Evolutionary conservation across 2,888 invertebrate species (phyloP), one percentile per base, ranked within the genome.

Genomic region (Phortica okadai): DNA sequence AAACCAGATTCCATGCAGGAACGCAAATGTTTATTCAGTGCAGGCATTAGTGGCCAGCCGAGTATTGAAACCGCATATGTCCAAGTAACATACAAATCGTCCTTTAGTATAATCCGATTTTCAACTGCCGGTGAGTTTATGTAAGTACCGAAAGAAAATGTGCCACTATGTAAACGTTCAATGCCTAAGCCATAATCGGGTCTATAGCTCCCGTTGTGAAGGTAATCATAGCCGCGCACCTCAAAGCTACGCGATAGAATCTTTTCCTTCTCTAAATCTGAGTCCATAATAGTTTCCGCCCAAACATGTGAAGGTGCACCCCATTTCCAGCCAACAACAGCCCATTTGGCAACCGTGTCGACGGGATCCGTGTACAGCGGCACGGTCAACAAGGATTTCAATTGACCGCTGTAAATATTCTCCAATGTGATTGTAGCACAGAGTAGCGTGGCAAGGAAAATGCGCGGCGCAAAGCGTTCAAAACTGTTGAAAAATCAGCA

Each of bases 71-170:
- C 89, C 1, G 87, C 90, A 11, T 90, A 83, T 0, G 91, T 90
- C 88, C 90, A 91, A 74, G 91, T 91, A 64, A 89, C 90, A 70
- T 89, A 91, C 0, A 91, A 67, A 80, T 91, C 89, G 76, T 91
- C 91, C 21, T 84, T 89, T 1, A 84, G 74, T 3, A 91, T 91
- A 80, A 90, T 89, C 77, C 90, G 88, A 70, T 85, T 83, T 45
- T 89, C 83, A 16, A 91, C 75, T 0, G 87, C 89, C 0, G 85
- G 84, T 0, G 76, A 75, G 0, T 86, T 83, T 16, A 91, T 87
- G 74, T 89, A 91, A 44, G 89, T 83, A 3, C 90, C 91, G 74
- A 89, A 89, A 5, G 78, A 78, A 14, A 88, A 89, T 0, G 81
- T 77, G 0, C 90, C 90, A 14, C 90, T 86, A n/a, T 85, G 81